Percentiles rank a stretch among this genome's conserved stretches.
Evolutionary conservation across 2,888 invertebrate species (phyloP).

Genomic region (Spodoptera picta): DNA sequence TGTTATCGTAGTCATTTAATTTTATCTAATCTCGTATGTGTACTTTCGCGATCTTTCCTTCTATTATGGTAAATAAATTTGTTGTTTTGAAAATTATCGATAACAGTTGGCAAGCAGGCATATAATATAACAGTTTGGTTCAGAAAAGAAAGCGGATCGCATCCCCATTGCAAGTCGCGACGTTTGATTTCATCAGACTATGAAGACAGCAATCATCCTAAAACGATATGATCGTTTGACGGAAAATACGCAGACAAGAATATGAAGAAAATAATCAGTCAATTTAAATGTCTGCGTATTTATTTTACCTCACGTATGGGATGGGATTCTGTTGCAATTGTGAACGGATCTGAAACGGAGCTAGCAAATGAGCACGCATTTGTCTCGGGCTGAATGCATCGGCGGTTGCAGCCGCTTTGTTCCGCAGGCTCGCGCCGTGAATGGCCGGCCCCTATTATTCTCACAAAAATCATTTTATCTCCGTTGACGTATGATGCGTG

Average conservation of each 20-base stretch:
- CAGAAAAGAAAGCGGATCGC: too few species aligned
- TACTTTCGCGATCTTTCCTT: too few species aligned
- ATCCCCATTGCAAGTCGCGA: too few species aligned
- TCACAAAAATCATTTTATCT: conserved; percentile 49
- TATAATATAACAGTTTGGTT: too few species aligned
- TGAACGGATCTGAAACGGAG: conserved; percentile 52
- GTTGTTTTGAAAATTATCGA: too few species aligned
- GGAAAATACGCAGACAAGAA: neutral
- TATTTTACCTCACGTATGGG: conserved; percentile 33
- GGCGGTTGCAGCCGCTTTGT: conserved; percentile 58
- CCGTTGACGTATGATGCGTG: conserved; percentile 27
- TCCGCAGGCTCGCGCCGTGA: conserved; percentile 37
- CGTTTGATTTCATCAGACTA: too few species aligned
- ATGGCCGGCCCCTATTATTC: conserved; percentile 51
- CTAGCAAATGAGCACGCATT: conserved; percentile 74
- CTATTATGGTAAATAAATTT: too few species aligned
- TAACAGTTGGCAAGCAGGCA: too few species aligned
- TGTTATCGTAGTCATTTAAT: conserved; percentile 4
- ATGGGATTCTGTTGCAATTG: conserved; percentile 48
- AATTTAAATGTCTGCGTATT: conserved; percentile 31
- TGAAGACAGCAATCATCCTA: neutral
- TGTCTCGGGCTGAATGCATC: conserved; percentile 68
- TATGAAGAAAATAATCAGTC: neutral
- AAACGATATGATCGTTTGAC: neutral
- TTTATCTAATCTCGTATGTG: too few species aligned